Base-by-base conservation (phyloP, 2,113 vertebrate species). In the Mastomys coucha region DNA sequence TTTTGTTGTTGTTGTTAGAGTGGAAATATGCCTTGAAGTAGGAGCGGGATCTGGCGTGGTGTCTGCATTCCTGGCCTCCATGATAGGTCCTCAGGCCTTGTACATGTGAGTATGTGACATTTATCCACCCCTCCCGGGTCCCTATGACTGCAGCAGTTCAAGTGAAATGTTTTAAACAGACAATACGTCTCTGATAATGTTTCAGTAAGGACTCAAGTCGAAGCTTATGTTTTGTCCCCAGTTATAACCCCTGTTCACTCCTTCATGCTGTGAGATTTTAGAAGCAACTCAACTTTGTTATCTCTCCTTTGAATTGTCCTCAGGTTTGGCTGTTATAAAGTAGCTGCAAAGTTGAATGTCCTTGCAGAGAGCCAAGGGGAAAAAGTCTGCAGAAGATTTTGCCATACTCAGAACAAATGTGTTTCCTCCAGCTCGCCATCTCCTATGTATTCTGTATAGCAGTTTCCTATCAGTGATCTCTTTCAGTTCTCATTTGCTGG, bases 41-140 rank as follows among this genome's bases (percentile, higher is more conserved):
- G 99, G 99, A 87, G 99, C 98, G 20, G 99, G 99, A 3, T 99
- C 99, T 17, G 99, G 99, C 26, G 99, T 99, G 67, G 99, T 99
- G 49, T 99, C 99, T 2, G 94, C 99, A 0, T 99, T 99, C 91
- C 92, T 99, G 63, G 99, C 99, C 3, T 99, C 99, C 13, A 33
- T 99, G 88, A 94, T 99, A 1, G 99, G 99, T 73, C 98, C 99
- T 70, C 98, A 97, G 69, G 98, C 99, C 17, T 86, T 99, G 0
- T 99, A 99, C 96, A 90, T 99, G 99, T 99, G 93, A 99, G 99
- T 96, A 58, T 56, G 51, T 45, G 49, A 69, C 4, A 16, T 65
- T 65, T 45, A 76, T 51, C 24, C 26, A 69, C 7, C 76, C 24
- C 9, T 45, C 42, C 10, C 87, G n/a, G 93, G 51, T 93, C 22